Evolutionary conservation across 2,113 vertebrate species (phyloP), one percentile per base, ranked within the genome.

Genomic region (Amazona vittata): DNA sequence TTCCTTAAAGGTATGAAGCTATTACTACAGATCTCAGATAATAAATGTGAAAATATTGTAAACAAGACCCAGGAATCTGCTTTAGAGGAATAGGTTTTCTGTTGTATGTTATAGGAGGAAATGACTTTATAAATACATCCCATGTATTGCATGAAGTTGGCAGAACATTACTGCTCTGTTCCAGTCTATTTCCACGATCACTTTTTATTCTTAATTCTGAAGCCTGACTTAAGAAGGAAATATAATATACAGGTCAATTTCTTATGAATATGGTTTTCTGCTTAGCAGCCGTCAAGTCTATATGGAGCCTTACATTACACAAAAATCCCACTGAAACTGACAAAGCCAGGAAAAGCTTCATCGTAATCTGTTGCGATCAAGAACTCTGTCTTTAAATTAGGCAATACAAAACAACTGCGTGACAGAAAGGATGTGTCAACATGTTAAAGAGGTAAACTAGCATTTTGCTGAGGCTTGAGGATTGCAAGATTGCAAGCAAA

Each of bases 251-350:
- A 93, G 83, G 60, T 75, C 50, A 80, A 33, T 90, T 86, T 92
- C 69, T 62, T 92, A 50, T 16, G 44, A 91, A 93, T 24, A 78
- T 17, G 37, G 8, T 39, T 63, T 90, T 94, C 67, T 74, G 43
- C 52, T 94, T 52, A 81, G 63, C 79, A 93, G 65, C 43, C 71
- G 70, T 85, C 67, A 96, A 91, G 86, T 64, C 73, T 85, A 80
- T 90, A 93, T 83, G 83, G 67, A 91, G 35, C 7, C 74, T 55
- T 70, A 31, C 11, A 77, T 46, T 79, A 67, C 26, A 63, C 47
- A 86, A 92, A 84, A 70, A 74, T 83, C 35, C 29, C 65, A 65
- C 17, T 65, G 59, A 88, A 94, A 95, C 24, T 86, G 49, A 31
- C 20, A 67, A 63, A 71, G 37, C 67, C 71, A 94, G 70, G 25